phyloP scores from a whole-genome alignment of 2,113 vertebrate species.

The Globicephala melas region DNA sequence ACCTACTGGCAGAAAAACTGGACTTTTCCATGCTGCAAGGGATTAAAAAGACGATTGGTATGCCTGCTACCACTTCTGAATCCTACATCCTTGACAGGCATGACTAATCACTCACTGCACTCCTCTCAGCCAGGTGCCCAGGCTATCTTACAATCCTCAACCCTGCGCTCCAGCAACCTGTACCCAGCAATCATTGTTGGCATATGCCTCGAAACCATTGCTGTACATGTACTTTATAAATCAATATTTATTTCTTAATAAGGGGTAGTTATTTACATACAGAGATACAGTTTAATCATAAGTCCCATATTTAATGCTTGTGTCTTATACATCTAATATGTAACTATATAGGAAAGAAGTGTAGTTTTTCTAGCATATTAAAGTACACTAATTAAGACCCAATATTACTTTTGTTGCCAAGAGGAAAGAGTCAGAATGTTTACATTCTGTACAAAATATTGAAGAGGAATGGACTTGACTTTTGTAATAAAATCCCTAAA shows the following conservation, averaged over 20 bases:
- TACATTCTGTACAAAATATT: conserved; percentile 54
- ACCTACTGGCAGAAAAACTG: not conserved
- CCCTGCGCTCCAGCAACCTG: accelerated
- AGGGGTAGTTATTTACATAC: not conserved
- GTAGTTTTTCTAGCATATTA: not conserved
- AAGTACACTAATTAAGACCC: not conserved
- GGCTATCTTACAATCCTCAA: not conserved
- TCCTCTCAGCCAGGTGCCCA: not conserved
- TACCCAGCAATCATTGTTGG: not conserved
- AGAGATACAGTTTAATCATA: not conserved
- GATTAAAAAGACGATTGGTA: not conserved
- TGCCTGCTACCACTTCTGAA: not conserved
- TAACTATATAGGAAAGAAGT: not conserved
- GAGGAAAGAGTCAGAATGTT: conserved; percentile 65
- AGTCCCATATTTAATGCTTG: not conserved
- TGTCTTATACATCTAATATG: not conserved
- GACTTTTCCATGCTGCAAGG: not conserved
- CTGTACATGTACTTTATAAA: not conserved
- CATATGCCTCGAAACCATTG: not conserved
- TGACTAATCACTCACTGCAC: not conserved
- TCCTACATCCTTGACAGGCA: not conserved
- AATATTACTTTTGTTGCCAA: conserved; percentile 64
- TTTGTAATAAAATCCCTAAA: conserved; percentile 47
- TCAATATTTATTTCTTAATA: not conserved
- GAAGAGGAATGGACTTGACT: not conserved